phyloP scores from a whole-genome alignment of 2,113 vertebrate species.

The Stercorarius parasiticus region DNA sequence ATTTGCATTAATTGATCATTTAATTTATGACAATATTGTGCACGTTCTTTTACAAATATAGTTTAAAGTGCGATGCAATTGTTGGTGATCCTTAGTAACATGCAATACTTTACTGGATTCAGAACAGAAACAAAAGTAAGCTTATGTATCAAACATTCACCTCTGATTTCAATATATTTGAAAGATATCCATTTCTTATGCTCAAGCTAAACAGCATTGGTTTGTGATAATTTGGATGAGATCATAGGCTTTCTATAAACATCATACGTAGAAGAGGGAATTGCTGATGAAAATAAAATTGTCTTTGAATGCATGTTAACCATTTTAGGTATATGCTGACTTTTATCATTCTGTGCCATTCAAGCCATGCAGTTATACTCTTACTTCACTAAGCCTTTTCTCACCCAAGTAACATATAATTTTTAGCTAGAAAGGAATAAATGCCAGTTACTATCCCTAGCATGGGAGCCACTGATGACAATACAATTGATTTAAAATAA shows the following conservation, averaged over 20 bases:
- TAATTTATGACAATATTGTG: neutral
- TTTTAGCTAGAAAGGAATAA: neutral
- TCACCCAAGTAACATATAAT: fast-evolving
- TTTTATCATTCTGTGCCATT: neutral
- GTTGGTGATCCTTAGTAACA: neutral
- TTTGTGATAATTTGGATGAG: neutral
- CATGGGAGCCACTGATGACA: neutral
- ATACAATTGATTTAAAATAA: neutral
- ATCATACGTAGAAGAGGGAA: neutral
- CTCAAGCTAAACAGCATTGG: neutral
- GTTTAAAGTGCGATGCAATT: neutral
- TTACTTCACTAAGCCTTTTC: neutral
- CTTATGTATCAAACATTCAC: neutral
- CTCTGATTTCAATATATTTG: neutral
- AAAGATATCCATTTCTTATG: neutral
- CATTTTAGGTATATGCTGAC: neutral
- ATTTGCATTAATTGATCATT: neutral
- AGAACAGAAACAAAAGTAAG: neutral
- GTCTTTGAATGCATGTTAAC: neutral
- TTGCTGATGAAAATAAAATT: neutral
- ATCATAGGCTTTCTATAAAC: neutral
- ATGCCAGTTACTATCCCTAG: neutral
- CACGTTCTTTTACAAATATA: neutral
- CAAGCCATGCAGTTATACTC: neutral
- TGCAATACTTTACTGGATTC: neutral